Evolutionary conservation across 2,113 vertebrate species (phyloP).

Genomic region (Ptychochromis oligacanthus): DNA sequence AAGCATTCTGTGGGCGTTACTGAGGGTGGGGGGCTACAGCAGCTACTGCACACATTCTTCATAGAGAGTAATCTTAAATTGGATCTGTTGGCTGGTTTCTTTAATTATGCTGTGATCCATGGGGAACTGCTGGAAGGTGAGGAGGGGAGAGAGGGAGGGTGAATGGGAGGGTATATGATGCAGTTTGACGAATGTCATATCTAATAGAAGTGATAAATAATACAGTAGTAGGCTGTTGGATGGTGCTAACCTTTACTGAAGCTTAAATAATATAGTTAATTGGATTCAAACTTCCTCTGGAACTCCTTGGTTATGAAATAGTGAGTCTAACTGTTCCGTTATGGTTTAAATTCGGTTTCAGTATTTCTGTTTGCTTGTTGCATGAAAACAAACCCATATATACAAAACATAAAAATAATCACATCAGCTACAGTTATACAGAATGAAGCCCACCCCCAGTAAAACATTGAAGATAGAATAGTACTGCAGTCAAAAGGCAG

Average conservation of each 20-base stretch:
- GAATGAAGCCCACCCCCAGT: background rate
- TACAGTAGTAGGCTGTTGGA: background rate
- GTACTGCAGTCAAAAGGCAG: background rate
- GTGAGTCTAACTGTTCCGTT: background rate
- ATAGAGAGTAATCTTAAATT: constrained; percentile 79
- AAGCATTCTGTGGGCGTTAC: constrained; percentile 33
- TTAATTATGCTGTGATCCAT: constrained; percentile 84
- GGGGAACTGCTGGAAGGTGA: constrained; percentile 44
- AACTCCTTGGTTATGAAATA: background rate
- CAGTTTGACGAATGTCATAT: constrained; percentile 53
- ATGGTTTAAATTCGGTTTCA: background rate
- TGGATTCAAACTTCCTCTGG: background rate
- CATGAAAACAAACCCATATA: background rate
- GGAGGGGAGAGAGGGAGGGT: background rate
- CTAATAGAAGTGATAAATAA: constrained; percentile 46
- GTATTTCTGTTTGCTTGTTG: background rate
- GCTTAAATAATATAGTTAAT: background rate
- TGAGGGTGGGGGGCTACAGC: background rate
- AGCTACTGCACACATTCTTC: constrained; percentile 67
- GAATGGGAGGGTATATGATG: background rate
- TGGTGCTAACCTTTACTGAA: background rate
- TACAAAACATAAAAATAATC: background rate
- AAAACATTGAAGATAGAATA: too few species aligned
- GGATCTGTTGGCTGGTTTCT: constrained; percentile 82
- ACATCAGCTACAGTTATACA: background rate